phyloP scores from a whole-genome alignment of 2,113 vertebrate genomes.

The Aythya baeri region DNA sequence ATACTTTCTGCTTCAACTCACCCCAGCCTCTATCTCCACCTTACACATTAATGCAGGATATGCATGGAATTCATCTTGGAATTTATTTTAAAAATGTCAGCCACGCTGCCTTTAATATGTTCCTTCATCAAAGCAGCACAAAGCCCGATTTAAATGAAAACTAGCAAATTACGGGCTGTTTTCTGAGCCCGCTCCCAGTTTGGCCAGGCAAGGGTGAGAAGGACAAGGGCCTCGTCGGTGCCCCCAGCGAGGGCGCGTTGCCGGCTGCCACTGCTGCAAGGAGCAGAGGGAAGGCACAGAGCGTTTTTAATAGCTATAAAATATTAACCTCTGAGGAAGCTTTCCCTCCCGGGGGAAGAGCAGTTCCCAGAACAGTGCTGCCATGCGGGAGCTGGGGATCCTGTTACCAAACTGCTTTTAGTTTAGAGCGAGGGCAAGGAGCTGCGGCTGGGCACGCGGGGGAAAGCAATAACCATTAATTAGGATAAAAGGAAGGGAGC shows the following conservation, averaged over 20 bases:
- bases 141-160: constrained; percentile 62
- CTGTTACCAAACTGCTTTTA: too few species aligned
- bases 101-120: neutral
- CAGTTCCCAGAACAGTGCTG: neutral
- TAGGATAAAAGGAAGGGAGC: neutral
- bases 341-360: neutral
- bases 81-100: constrained; percentile 31
- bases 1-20: constrained; percentile 50
- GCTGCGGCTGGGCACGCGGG: neutral
- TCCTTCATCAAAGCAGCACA: constrained; percentile 28
- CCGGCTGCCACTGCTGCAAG: neutral
- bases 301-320: neutral
- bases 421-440: neutral
- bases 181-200: neutral
- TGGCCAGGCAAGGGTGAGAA: neutral
- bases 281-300: neutral
- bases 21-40: constrained; percentile 38
- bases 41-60: constrained; percentile 37
- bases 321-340: neutral
- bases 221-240: neutral
- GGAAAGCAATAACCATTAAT: neutral
- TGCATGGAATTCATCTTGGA: constrained; percentile 48
- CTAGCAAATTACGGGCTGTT: neutral
- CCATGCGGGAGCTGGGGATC: fast-evolving
- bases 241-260: fast-evolving